These are phyloP conservation scores for Scomber scombrus DNA, from an alignment of 2,113 vertebrate genomes.

Conservation along the genomic window DNA sequence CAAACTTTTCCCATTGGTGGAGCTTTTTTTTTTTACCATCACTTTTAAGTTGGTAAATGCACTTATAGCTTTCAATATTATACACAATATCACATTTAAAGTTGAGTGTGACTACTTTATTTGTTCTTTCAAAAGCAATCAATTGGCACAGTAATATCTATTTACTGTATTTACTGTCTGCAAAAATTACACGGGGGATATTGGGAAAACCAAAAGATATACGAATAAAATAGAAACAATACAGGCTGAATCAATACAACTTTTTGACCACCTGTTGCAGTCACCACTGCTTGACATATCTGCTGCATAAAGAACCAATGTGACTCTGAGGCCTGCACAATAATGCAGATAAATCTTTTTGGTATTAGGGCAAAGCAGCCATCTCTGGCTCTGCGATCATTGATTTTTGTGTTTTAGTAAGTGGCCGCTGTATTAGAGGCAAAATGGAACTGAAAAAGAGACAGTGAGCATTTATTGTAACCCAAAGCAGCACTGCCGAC, in stretches of 20 bases:
- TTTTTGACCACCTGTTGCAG: too few relatives aligned
- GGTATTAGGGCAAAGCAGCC: not conserved
- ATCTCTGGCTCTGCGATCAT: not conserved
- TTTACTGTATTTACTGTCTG: not conserved
- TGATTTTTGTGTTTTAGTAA: not conserved
- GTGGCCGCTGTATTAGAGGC: not conserved
- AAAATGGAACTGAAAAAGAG: not conserved
- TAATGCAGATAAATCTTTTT: not conserved
- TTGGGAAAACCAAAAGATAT: not conserved
- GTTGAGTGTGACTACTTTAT: slow-evolving; percentile 24
- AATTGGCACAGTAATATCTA: slow-evolving; percentile 7
- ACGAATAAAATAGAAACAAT: not conserved
- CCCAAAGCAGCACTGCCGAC: slow-evolving; percentile 1
- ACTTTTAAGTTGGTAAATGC: slow-evolving; percentile 20
- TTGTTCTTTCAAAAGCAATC: slow-evolving; percentile 46
- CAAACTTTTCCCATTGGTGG: slow-evolving; percentile 15
- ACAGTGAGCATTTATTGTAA: not conserved
- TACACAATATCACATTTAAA: slow-evolving; percentile 32
- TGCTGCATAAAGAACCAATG: not conserved
- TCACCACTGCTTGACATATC: not conserved
- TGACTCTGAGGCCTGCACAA: not conserved
- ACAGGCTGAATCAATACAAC: not conserved
- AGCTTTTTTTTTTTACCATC: slow-evolving; percentile 33
- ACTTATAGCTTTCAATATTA: slow-evolving; percentile 51
- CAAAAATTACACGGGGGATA: not conserved